Evolutionary conservation across 1,140 invertebrate species (phyloP).

Genomic region (Cotesia typhae): DNA sequence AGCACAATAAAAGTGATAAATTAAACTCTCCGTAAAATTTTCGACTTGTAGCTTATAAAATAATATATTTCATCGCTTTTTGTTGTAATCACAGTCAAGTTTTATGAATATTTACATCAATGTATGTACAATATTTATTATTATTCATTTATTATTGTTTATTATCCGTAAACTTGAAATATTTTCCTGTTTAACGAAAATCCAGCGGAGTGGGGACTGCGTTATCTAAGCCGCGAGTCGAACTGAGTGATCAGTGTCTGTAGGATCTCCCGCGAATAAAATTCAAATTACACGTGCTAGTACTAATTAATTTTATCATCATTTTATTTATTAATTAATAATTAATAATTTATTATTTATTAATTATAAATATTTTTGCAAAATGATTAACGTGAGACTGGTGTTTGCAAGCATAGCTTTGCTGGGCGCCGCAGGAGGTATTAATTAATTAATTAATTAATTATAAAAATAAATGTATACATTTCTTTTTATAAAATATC

Average conservation of each 20-base stretch:
- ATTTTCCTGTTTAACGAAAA: too few relatives aligned
- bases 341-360: neutral
- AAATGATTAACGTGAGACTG: neutral
- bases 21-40: neutral
- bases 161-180: neutral
- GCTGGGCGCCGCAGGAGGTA: neutral
- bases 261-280: conserved; percentile 6
- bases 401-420: neutral
- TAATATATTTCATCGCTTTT: too few relatives aligned
- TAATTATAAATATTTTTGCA: neutral
- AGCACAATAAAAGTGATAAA: too few relatives aligned
- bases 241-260: neutral
- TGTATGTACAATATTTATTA: too few relatives aligned
- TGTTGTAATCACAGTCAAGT: too few relatives aligned
- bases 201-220: conserved; percentile 5
- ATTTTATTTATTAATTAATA: neutral
- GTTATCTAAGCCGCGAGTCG: conserved; percentile 17
- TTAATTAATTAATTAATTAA: neutral
- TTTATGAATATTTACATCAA: too few relatives aligned
- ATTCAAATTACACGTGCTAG: neutral
- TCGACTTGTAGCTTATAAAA: too few relatives aligned
- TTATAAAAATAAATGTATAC: too few relatives aligned
- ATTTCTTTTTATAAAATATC: too few relatives aligned
- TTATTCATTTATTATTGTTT: neutral
- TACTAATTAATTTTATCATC: neutral